Evolutionary conservation across 2,888 invertebrate genomes (phyloP).

Genomic region (Metalampra italica): DNA sequence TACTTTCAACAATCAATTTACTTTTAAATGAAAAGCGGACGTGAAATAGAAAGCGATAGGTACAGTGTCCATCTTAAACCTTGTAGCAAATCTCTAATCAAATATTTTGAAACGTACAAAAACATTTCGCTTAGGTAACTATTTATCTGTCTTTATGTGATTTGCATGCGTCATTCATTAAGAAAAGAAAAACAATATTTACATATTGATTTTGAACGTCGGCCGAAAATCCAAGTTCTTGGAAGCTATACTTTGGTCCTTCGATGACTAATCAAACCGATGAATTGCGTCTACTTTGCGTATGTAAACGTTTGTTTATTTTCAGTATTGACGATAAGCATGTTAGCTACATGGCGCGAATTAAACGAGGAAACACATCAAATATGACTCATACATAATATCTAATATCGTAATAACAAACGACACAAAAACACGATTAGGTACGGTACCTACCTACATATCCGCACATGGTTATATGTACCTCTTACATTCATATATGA

Average conservation of each 20-base stretch:
- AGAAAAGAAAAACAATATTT: too few species aligned
- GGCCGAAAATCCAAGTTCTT: background rate
- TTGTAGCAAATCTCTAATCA: too few species aligned
- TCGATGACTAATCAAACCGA: background rate
- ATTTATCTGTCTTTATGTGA: too few species aligned
- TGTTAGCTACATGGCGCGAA: background rate
- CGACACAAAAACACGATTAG: background rate
- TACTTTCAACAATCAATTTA: too few species aligned
- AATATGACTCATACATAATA: background rate
- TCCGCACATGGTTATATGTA: background rate
- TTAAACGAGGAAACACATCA: background rate
- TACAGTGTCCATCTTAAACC: too few species aligned
- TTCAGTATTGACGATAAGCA: background rate
- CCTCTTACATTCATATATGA: too few species aligned
- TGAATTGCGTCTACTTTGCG: background rate
- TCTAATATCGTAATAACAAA: background rate
- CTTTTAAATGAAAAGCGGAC: too few species aligned
- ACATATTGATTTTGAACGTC: background rate
- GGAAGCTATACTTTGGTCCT: background rate
- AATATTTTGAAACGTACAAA: too few species aligned
- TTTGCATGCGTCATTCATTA: too few species aligned
- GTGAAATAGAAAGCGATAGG: too few species aligned
- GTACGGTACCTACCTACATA: too few species aligned
- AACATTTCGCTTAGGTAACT: too few species aligned
- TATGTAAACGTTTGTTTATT: background rate